These are phyloP conservation scores for Leptinotarsa texana DNA, from an alignment of 1,140 invertebrate species.

Conservation along the genomic window DNA sequence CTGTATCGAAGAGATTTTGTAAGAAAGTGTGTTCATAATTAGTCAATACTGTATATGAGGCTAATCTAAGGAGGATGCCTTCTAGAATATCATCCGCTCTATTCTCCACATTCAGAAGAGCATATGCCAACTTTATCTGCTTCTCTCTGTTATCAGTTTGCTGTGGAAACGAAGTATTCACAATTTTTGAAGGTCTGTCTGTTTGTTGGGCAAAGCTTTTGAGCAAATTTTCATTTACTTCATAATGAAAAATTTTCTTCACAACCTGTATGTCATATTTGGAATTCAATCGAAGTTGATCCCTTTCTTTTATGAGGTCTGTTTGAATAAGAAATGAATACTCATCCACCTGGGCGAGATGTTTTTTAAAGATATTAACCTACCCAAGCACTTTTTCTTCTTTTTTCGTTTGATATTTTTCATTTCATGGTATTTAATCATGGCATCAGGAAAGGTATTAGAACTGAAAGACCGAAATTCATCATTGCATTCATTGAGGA, in stretches of 20 bases:
- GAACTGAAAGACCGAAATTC: conserved; percentile 12
- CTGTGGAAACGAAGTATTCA: neutral
- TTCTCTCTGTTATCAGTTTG: conserved; percentile 28
- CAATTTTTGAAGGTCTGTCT: neutral
- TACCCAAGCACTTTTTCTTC: conserved; percentile 28
- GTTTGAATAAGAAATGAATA: conserved; percentile 4
- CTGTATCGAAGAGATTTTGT: neutral
- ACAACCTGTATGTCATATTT: conserved; percentile 4
- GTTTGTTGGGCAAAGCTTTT: neutral
- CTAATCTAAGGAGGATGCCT: neutral
- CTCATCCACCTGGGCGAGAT: conserved; percentile 1
- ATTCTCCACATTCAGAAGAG: conserved; percentile 25
- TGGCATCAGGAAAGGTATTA: neutral
- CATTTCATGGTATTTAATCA: conserved; percentile 30
- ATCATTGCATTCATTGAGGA: neutral
- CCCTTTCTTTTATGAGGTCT: conserved; percentile 34
- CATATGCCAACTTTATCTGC: conserved; percentile 35
- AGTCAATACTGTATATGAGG: neutral
- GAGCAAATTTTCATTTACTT: neutral
- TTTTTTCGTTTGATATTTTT: conserved; percentile 27
- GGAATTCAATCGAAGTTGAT: conserved; percentile 27
- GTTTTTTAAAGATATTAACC: neutral
- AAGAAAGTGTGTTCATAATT: conserved; percentile 8
- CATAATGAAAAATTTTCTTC: conserved; percentile 8
- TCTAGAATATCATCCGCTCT: conserved; percentile 18